Evolutionary conservation across 2,888 invertebrate species (phyloP).

Genomic region (Pristionchus fissidentatus): DNA sequence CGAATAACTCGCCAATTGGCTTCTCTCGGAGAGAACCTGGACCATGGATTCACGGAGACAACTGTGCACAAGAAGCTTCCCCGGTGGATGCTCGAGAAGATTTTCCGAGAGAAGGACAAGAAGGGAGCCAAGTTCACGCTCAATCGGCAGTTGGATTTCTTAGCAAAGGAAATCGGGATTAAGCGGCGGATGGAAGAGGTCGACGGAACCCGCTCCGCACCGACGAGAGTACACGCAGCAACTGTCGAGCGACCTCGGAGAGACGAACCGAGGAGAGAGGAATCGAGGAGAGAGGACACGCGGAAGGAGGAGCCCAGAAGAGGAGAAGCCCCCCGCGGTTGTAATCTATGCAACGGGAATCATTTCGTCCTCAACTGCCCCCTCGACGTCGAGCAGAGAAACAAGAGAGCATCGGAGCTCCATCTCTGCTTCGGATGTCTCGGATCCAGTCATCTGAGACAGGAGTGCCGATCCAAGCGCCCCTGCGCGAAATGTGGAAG

Average conservation of each 20-base stretch:
- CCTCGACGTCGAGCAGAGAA: not conserved
- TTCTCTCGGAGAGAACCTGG: not conserved
- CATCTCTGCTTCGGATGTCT: not conserved
- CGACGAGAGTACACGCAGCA: not conserved
- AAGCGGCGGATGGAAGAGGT: not conserved
- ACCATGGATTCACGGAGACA: not conserved
- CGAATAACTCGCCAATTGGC: not conserved
- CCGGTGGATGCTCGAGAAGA: not conserved
- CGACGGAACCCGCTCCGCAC: not conserved
- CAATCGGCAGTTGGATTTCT: not conserved
- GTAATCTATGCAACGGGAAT: not conserved
- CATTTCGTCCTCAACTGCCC: not conserved
- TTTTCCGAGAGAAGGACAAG: not conserved
- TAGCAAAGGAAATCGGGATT: not conserved
- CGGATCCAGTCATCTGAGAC: not conserved
- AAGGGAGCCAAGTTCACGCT: not conserved
- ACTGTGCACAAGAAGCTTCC: conserved; percentile 3
- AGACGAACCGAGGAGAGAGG: not conserved
- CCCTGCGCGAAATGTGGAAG: not conserved
- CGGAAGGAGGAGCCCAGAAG: too few species aligned
- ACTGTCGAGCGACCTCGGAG: not conserved
- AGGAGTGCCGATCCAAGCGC: not conserved
- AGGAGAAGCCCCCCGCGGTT: too few species aligned
- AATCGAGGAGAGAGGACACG: not conserved
- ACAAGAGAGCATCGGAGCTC: not conserved